Evolutionary conservation across 2,888 invertebrate genomes (phyloP).

Genomic region (Nineta flava): DNA sequence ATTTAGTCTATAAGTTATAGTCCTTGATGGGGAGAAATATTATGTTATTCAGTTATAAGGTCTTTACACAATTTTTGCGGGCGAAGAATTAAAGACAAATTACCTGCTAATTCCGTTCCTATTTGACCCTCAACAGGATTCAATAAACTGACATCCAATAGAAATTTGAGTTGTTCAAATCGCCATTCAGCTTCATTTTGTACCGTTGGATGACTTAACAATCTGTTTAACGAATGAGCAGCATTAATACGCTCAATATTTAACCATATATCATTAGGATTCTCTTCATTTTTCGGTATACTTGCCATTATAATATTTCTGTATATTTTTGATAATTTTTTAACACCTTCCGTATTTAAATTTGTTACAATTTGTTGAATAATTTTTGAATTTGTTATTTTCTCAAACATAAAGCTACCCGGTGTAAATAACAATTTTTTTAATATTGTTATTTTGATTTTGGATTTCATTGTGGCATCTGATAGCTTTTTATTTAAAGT

Average conservation of each 20-base stretch:
- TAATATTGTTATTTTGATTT: conserved; percentile 39
- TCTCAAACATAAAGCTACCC: conserved; percentile 58
- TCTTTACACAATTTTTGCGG: too few relatives aligned
- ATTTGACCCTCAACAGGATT: conserved; percentile 29
- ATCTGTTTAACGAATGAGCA: conserved; percentile 35
- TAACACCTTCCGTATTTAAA: conserved; percentile 42
- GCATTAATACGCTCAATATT: conserved; percentile 53
- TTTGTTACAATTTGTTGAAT: conserved; percentile 45
- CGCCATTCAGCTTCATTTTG: conserved; percentile 46
- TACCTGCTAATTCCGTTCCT: conserved; percentile 44
- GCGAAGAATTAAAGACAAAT: too few relatives aligned
- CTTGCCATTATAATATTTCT: conserved; percentile 41
- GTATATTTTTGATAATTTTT: conserved; percentile 43
- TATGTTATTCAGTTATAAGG: too few relatives aligned
- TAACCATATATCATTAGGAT: conserved; percentile 37
- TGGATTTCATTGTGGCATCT: conserved; percentile 30
- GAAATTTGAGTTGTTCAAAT: conserved; percentile 42
- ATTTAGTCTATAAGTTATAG: too few relatives aligned
- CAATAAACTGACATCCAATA: conserved; percentile 48
- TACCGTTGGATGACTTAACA: conserved; percentile 26
- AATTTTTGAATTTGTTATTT: conserved; percentile 47
- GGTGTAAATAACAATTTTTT: conserved; percentile 49
- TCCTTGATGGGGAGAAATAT: too few relatives aligned
- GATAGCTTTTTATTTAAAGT: conserved; percentile 33
- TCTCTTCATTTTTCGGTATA: conserved; percentile 32